phyloP scores from a whole-genome alignment of 1,140 invertebrate species.

The Palaemon carinicauda region DNA sequence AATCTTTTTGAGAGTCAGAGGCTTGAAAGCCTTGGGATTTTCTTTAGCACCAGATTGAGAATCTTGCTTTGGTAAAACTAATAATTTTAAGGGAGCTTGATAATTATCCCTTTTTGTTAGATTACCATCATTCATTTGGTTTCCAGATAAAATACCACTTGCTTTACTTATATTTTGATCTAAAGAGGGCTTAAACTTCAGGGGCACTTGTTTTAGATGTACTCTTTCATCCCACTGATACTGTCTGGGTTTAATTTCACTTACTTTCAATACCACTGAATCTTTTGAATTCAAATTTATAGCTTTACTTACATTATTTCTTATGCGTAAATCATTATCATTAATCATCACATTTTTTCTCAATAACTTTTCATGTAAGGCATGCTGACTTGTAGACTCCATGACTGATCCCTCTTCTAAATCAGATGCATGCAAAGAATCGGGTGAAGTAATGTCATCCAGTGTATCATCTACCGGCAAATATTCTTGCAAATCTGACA shows the following conservation, averaged over 20 bases:
- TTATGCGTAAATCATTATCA: not conserved
- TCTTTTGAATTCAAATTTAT: not conserved
- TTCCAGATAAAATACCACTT: not conserved
- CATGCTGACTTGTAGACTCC: not conserved
- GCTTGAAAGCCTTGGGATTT: not conserved
- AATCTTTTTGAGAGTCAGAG: not conserved
- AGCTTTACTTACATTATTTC: not conserved
- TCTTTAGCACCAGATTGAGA: no score
- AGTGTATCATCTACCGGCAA: not conserved
- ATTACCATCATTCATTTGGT: not conserved
- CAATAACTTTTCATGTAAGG: slow-evolving; percentile 5
- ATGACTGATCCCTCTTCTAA: not conserved
- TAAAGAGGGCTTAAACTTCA: not conserved
- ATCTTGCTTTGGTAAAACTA: slow-evolving; percentile 2
- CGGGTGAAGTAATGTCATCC: slow-evolving; percentile 24
- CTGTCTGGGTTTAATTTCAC: not conserved
- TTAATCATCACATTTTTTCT: not conserved
- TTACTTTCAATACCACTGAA: not conserved
- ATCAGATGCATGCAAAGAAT: slow-evolving; percentile 34
- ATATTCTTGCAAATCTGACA: not conserved
- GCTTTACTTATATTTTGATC: not conserved
- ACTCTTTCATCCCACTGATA: not conserved
- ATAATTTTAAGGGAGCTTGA: not conserved
- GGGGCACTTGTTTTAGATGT: not conserved
- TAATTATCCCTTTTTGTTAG: not conserved